These are phyloP conservation scores for Rhyacichthys aspro DNA, from an alignment of 2,797 vertebrate species.

Conservation along the genomic window DNA sequence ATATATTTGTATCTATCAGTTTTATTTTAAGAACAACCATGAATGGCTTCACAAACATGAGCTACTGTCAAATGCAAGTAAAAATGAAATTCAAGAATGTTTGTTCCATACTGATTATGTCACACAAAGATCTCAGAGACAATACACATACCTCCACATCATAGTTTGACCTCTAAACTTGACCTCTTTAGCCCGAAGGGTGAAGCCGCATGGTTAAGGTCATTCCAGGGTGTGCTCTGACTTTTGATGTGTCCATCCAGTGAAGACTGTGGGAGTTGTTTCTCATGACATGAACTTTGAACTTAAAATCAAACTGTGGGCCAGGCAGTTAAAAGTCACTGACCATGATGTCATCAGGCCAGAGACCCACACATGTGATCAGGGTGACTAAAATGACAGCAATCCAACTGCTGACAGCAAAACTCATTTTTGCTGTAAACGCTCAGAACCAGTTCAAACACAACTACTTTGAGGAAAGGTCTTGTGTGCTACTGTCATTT, in stretches of 20 bases:
- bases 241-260: conserved; percentile 15
- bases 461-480: no score
- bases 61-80: neutral
- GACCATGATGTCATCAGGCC: conserved; percentile 56
- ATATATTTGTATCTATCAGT: conserved; percentile 36
- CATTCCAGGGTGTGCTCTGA: conserved; percentile 13
- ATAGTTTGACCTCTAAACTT: conserved; percentile 46
- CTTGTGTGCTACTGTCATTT: no score
- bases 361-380: conserved; percentile 10
- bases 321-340: conserved; percentile 50
- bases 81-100: conserved; percentile 4
- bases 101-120: conserved; percentile 8
- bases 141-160: conserved; percentile 3
- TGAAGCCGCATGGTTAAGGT: conserved; percentile 20
- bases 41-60: conserved; percentile 6
- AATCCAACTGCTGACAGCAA: no score
- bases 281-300: conserved; percentile 65
- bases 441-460: no score
- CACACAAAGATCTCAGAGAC: neutral
- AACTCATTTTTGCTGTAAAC: no score
- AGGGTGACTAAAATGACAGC: no score
- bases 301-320: conserved; percentile 50
- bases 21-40: conserved; percentile 20
- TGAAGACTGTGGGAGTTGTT: conserved; percentile 3
- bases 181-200: conserved; percentile 25